These are phyloP conservation scores for Whitmania pigra DNA, from an alignment of 1,140 invertebrate species.

Conservation along the genomic window DNA sequence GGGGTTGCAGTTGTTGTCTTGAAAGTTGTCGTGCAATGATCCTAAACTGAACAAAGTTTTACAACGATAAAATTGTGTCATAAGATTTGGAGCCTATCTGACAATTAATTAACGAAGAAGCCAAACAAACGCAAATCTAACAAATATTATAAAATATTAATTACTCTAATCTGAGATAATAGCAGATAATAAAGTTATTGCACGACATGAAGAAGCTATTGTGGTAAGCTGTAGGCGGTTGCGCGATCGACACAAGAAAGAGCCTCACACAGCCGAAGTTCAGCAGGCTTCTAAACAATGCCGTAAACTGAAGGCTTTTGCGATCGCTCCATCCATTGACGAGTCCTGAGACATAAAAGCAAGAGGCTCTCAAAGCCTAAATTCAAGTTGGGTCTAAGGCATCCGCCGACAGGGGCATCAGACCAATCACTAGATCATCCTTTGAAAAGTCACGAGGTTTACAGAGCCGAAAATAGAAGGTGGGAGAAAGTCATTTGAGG, in stretches of 20 bases:
- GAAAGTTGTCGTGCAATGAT: conserved; percentile 30
- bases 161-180: background rate
- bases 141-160: background rate
- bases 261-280: too few species aligned
- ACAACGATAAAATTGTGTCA: background rate
- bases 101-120: background rate
- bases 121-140: background rate
- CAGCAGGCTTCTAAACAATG: too few species aligned
- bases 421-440: background rate
- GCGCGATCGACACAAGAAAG: too few species aligned
- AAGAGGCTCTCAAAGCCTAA: too few species aligned
- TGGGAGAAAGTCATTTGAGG: background rate
- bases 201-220: background rate
- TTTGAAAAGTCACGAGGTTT: background rate
- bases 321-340: too few species aligned
- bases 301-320: too few species aligned
- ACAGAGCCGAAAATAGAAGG: background rate
- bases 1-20: conserved; percentile 28
- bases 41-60: conserved; percentile 29
- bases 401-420: too few species aligned
- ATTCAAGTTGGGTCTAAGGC: too few species aligned
- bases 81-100: background rate
- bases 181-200: background rate
- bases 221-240: too few species aligned
- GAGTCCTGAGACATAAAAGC: too few species aligned